These are phyloP conservation scores for Pseudomyrmex pallidus DNA, from an alignment of 1,140 invertebrate species.

Conservation along the genomic window DNA sequence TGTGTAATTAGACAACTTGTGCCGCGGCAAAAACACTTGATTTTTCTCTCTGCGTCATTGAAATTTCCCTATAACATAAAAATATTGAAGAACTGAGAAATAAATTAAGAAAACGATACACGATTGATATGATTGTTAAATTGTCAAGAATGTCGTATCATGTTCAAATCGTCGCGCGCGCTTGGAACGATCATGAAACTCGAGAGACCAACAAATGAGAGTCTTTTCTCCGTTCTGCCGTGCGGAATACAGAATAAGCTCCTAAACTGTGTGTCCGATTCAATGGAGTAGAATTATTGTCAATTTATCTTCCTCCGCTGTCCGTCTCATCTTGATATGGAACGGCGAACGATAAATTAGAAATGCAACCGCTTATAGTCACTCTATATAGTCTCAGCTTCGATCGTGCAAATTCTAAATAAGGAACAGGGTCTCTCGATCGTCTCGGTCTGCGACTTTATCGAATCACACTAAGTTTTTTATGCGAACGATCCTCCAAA, in stretches of 20 bases:
- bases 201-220: background rate
- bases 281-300: constrained; percentile 7
- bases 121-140: background rate
- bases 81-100: background rate
- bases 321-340: constrained; percentile 15
- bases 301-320: constrained; percentile 12
- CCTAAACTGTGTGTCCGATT: background rate
- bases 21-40: too few relatives aligned
- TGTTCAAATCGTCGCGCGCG: background rate
- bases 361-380: constrained; percentile 56
- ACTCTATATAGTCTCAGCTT: constrained; percentile 33
- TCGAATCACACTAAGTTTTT: constrained; percentile 21
- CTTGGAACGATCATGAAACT: background rate
- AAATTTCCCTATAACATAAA: background rate
- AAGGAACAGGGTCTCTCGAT: constrained; percentile 39
- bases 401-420: constrained; percentile 56
- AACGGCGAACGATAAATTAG: constrained; percentile 39
- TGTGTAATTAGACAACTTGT: too few relatives aligned
- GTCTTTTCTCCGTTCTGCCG: background rate
- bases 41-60: background rate
- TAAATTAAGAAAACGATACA: background rate
- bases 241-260: background rate
- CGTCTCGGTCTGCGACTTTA: constrained; percentile 13
- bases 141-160: background rate
- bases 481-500: background rate